Percentiles rank a stretch among this genome's conserved stretches.
These are phyloP conservation scores for Mergus octosetaceus DNA, from an alignment of 2,797 vertebrate species.

Conservation along the genomic window DNA sequence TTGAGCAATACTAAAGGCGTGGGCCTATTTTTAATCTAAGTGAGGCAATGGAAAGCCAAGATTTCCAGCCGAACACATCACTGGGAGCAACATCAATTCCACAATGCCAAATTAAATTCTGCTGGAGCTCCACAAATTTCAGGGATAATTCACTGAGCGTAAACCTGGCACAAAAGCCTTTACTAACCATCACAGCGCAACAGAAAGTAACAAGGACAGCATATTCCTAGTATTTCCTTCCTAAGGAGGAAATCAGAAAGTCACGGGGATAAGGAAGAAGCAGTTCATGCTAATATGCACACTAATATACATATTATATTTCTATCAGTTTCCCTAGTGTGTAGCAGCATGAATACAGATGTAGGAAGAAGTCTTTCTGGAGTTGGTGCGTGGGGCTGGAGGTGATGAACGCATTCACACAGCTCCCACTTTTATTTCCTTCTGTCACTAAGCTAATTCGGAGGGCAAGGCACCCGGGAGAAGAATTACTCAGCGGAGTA, in stretches of 20 bases:
- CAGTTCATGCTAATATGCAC: background rate
- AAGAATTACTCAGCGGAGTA: background rate
- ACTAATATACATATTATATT: background rate
- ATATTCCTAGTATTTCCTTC: background rate
- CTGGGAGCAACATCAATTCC: background rate
- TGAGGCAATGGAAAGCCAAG: background rate
- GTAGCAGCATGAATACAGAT: background rate
- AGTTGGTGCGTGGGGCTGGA: background rate
- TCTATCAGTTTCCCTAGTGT: background rate
- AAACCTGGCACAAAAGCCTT: background rate
- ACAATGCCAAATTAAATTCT: constrained; percentile 5
- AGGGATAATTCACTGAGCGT: background rate
- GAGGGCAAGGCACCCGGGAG: background rate
- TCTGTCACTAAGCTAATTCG: background rate
- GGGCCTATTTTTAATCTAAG: background rate
- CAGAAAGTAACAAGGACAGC: background rate
- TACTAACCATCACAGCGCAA: background rate
- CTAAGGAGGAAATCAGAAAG: background rate
- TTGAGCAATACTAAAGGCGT: background rate
- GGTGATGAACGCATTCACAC: background rate
- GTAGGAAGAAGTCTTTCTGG: background rate
- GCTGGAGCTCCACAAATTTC: background rate
- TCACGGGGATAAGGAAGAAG: background rate
- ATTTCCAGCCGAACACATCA: constrained; percentile 4
- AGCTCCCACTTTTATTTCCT: background rate